Evolutionary conservation across 2,888 invertebrate species (phyloP).

Genomic region (Drosophila anceps): DNA sequence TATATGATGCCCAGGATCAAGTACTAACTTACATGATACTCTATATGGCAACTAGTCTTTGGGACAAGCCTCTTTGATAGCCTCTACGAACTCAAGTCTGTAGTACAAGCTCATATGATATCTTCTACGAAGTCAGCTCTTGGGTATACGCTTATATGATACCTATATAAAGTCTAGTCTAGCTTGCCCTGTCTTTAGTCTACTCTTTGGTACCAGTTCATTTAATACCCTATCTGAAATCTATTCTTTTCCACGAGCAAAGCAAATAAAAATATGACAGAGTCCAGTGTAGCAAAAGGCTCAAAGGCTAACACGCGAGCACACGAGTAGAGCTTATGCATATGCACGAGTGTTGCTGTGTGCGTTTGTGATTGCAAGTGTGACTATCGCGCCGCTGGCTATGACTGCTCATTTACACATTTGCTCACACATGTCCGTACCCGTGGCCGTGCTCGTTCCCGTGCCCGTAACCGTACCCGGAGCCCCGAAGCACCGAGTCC

Average conservation of each 20-base stretch:
- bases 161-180: neutral
- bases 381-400: conserved; percentile 74
- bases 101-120: too few species aligned
- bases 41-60: too few species aligned
- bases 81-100: too few species aligned
- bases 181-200: neutral
- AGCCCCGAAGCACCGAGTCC: conserved; percentile 9
- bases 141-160: neutral
- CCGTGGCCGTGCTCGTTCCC: neutral
- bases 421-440: conserved; percentile 51
- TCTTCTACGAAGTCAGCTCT: neutral
- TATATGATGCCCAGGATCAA: neutral
- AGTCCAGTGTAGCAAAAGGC: conserved; percentile 24
- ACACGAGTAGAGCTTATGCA: conserved; percentile 10
- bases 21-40: neutral
- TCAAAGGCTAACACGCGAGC: conserved; percentile 14
- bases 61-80: too few species aligned
- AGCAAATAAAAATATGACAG: conserved; percentile 73
- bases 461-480: neutral
- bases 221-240: neutral
- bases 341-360: conserved; percentile 26
- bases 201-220: neutral
- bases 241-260: neutral
- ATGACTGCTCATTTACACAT: conserved; percentile 81
- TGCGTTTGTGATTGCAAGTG: conserved; percentile 48